A percentile compares a stretch with the other conserved stretches of the same genome.
These are phyloP conservation scores for Acronicta psi DNA, from an alignment of 2,888 invertebrate species.

Conservation along the genomic window DNA sequence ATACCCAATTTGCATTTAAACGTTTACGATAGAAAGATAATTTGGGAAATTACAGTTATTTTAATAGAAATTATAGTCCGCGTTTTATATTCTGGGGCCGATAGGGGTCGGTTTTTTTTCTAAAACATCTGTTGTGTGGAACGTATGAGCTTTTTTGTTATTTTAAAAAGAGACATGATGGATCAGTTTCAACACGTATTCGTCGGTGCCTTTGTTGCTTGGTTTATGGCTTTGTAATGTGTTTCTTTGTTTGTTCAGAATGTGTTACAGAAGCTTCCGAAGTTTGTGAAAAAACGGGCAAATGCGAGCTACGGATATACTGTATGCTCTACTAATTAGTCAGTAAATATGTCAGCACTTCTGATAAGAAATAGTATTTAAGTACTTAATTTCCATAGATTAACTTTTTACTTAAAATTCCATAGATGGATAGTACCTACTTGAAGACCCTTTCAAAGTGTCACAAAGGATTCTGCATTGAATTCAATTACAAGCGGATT, in stretches of 20 bases:
- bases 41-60: constrained; percentile 83
- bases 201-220: constrained; percentile 86
- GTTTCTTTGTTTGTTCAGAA: constrained; percentile 88
- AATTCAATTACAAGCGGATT: constrained; percentile 80
- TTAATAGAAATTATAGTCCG: constrained; percentile 81
- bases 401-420: constrained; percentile 11
- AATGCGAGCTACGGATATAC: constrained; percentile 43
- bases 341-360: background rate
- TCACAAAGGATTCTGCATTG: constrained; percentile 57
- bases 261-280: constrained; percentile 80
- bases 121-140: constrained; percentile 87
- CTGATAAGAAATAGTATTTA: background rate
- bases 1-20: constrained; percentile 85
- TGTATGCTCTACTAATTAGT: constrained; percentile 30
- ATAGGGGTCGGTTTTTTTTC: constrained; percentile 83
- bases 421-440: constrained; percentile 15
- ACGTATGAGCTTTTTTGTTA: constrained; percentile 85
- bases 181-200: constrained; percentile 89
- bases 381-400: background rate
- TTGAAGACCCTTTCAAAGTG: constrained; percentile 48
- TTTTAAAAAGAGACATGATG: constrained; percentile 89
- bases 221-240: constrained; percentile 88
- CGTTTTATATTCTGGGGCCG: constrained; percentile 74
- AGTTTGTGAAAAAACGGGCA: constrained; percentile 68
- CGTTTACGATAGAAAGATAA: constrained; percentile 79